Evolutionary conservation across 2,797 vertebrate genomes (phyloP).

Genomic region (Anabacerthia variegaticeps): DNA sequence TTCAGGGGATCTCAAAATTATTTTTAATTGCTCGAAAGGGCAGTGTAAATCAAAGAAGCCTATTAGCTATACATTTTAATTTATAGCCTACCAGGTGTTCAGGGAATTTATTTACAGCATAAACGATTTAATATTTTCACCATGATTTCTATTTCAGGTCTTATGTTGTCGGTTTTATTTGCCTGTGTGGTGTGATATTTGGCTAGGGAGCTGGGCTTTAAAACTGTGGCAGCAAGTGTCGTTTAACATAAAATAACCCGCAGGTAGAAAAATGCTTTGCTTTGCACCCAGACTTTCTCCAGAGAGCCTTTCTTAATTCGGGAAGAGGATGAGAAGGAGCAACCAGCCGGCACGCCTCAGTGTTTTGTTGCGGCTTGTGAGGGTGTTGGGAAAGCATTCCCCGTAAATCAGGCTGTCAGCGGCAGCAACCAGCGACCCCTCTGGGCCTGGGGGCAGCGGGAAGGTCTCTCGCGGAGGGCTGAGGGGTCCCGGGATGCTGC

Average conservation of each 20-base stretch:
- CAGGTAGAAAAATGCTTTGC: slow-evolving; percentile 3
- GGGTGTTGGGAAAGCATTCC: background rate
- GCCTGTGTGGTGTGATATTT: slow-evolving; percentile 13
- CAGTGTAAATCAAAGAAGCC: slow-evolving; percentile 34
- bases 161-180: slow-evolving; percentile 18
- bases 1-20: background rate
- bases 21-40: slow-evolving; percentile 59
- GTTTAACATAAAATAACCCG: slow-evolving; percentile 25
- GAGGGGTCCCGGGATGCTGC: background rate
- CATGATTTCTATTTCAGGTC: slow-evolving; percentile 44
- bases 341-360: background rate
- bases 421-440: background rate
- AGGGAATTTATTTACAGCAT: slow-evolving; percentile 28
- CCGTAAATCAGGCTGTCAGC: slow-evolving; percentile 26
- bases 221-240: slow-evolving; percentile 25
- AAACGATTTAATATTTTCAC: slow-evolving; percentile 41
- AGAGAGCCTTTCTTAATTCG: background rate
- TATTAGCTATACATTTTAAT: slow-evolving; percentile 10
- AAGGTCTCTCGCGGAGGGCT: background rate
- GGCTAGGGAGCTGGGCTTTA: background rate
- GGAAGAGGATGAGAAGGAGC: background rate
- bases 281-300: background rate
- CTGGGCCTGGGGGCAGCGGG: background rate
- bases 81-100: slow-evolving; percentile 20
- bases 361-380: slow-evolving; percentile 1